Base-by-base conservation (phyloP, 2,113 vertebrate species). In the Thalassarche chlororhynchos region DNA sequence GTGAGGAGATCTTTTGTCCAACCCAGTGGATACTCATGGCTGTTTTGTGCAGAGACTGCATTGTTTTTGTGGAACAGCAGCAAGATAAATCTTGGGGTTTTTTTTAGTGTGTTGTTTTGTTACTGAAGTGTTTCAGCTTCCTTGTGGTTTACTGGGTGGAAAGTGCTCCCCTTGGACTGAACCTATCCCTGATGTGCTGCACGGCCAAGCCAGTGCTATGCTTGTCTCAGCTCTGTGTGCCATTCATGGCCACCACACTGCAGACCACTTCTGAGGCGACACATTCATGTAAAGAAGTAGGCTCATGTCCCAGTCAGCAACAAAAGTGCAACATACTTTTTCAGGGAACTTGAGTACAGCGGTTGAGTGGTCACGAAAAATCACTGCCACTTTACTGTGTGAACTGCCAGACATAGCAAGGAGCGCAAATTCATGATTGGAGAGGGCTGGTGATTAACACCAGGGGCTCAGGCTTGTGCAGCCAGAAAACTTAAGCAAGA, bases 231-330 rank as follows among this genome's bases (percentile, higher is more conserved):
- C 65, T n/a, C 70, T 9, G 36, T 1, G 10, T 21, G 20, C 32
- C 12, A 1, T 36, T 21, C 62, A 1, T 9, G 40, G 84, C 58
- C 87, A 54, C 31, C 44, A 6, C 24, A 0, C 34, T 52, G 49
- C 18, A 19, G 61, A 34, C 4, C 24, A 1, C 69, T 58, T 4
- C 47, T 23, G 61, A 17, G 57, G 40, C 3, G 20, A 23, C 26
- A 57, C 10, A 5, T 23, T 5, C 20, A 1, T 3, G 6, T 4
- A 2, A 9, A 38, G 64, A 31, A 31, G 42, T 5, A 14, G 14
- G 34, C 36, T 78, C 34, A 0, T 11, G 29, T 75, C 74, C 32
- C 65, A 18, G 23, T 2, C 82, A 29, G 38, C 38, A 38, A 38
- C 38, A 38, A 38, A 38, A 38, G 58, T 34, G 21, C 36, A 28